phyloP scores from a whole-genome alignment of 2,797 vertebrate species.

The Microctenopoma lineatum region DNA sequence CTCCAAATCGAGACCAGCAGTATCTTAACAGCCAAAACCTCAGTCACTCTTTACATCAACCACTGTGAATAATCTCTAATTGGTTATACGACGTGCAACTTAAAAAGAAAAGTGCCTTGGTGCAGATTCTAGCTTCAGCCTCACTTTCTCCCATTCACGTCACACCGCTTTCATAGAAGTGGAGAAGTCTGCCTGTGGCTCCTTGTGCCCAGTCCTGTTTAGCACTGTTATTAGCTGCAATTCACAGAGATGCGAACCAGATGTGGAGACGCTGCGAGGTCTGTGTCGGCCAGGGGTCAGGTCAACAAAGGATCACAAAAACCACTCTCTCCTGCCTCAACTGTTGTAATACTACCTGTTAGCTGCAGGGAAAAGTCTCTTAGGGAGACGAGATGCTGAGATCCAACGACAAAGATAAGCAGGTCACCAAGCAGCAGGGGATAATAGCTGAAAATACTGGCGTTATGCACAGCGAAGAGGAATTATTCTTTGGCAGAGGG shows the following conservation, averaged over 20 bases:
- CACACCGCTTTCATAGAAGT: constrained; percentile 13
- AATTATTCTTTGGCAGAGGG: constrained; percentile 51
- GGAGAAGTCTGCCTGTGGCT: constrained; percentile 7
- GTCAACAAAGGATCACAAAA: constrained; percentile 54
- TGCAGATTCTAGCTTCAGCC: constrained; percentile 5
- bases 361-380: constrained; percentile 16
- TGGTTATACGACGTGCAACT: background rate
- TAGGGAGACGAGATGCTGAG: constrained; percentile 10
- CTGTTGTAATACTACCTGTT: constrained; percentile 50
- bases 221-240: constrained; percentile 46
- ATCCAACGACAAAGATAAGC: constrained; percentile 42
- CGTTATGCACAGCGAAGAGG: constrained; percentile 33
- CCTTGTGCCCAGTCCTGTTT: constrained; percentile 26
- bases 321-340: constrained; percentile 35
- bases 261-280: constrained; percentile 62
- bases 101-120: background rate
- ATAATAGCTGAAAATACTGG: constrained; percentile 55
- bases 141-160: constrained; percentile 16
- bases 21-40: constrained; percentile 2
- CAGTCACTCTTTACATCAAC: constrained; percentile 15
- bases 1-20: constrained; percentile 10
- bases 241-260: constrained; percentile 63
- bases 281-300: constrained; percentile 46
- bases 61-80: constrained; percentile 9
- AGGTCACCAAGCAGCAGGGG: constrained; percentile 22